These are phyloP conservation scores for Chromobotia macracanthus DNA, from an alignment of 2,797 vertebrate species.

Conservation along the genomic window DNA sequence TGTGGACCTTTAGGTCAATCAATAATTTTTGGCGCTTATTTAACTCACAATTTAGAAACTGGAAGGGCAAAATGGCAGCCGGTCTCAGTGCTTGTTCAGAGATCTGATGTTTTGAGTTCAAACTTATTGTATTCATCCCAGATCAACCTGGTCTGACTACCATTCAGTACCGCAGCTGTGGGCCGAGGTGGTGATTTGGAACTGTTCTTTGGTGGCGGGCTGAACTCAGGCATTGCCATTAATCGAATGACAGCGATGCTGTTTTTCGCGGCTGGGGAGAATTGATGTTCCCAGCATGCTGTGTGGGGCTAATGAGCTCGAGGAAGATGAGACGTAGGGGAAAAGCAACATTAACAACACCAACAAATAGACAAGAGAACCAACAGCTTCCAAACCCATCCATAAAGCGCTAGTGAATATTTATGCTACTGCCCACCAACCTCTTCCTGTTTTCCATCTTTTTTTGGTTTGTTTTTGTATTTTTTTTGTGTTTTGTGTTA, in stretches of 20 bases:
- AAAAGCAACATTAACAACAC: conserved; percentile 55
- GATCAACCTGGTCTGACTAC: conserved; percentile 13
- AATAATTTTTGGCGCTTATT: conserved; percentile 61
- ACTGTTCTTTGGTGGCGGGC: conserved; percentile 35
- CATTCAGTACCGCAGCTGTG: conserved; percentile 25
- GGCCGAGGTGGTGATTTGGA: conserved; percentile 51
- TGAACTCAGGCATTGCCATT: conserved; percentile 53
- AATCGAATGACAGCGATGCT: conserved; percentile 57
- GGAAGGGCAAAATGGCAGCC: conserved; percentile 54
- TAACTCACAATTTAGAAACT: conserved; percentile 57
- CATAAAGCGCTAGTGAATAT: conserved; percentile 48
- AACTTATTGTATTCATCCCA: neutral
- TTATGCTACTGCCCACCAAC: conserved; percentile 21
- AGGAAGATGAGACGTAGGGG: conserved; percentile 51
- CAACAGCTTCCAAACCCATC: conserved; percentile 53
- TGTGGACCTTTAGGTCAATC: conserved; percentile 49
- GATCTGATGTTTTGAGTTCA: conserved; percentile 11
- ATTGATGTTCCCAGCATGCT: conserved; percentile 61
- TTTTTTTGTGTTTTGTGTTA: neutral
- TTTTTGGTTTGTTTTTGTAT: neutral
- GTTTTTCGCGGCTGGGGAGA: conserved; percentile 57
- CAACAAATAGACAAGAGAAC: conserved; percentile 50
- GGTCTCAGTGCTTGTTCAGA: conserved; percentile 31
- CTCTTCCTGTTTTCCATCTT: conserved; percentile 21
- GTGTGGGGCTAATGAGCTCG: conserved; percentile 62